phyloP scores from a whole-genome alignment of 2,888 invertebrate species.

The Phania funesta region DNA sequence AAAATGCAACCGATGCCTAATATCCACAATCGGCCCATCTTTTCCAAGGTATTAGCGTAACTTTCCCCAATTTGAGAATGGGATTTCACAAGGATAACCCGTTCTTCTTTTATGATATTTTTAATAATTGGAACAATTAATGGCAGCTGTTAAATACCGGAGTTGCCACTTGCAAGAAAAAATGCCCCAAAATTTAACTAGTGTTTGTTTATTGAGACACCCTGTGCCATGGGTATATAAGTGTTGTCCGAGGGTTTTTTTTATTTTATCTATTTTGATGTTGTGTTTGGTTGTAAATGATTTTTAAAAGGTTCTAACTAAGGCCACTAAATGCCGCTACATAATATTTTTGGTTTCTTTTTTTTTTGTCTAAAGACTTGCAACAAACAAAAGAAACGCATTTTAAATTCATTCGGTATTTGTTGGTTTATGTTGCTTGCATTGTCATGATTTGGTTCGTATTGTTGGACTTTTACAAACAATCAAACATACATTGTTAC shows the following conservation, averaged over 20 bases:
- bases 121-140: too few relatives aligned
- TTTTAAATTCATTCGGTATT: conserved; percentile 41
- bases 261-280: neutral
- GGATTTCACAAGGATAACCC: too few relatives aligned
- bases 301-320: conserved; percentile 49
- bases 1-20: too few relatives aligned
- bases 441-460: conserved; percentile 56
- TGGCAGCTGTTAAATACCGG: too few relatives aligned
- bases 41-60: too few relatives aligned
- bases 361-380: conserved; percentile 6
- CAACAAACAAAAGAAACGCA: conserved; percentile 35
- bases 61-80: too few relatives aligned
- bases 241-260: conserved; percentile 24
- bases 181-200: too few relatives aligned
- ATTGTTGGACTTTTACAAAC: conserved; percentile 33
- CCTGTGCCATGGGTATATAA: conserved; percentile 30
- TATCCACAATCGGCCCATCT: too few relatives aligned
- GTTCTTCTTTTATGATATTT: too few relatives aligned
- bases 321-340: conserved; percentile 32
- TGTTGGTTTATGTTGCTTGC: neutral
- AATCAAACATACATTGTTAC: conserved; percentile 38
- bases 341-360: conserved; percentile 19
- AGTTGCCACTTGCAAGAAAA: too few relatives aligned
- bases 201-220: too few relatives aligned
- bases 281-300: conserved; percentile 52